Evolutionary conservation across 2,888 invertebrate species (phyloP).

Genomic region (Eupithecia dodoneata): DNA sequence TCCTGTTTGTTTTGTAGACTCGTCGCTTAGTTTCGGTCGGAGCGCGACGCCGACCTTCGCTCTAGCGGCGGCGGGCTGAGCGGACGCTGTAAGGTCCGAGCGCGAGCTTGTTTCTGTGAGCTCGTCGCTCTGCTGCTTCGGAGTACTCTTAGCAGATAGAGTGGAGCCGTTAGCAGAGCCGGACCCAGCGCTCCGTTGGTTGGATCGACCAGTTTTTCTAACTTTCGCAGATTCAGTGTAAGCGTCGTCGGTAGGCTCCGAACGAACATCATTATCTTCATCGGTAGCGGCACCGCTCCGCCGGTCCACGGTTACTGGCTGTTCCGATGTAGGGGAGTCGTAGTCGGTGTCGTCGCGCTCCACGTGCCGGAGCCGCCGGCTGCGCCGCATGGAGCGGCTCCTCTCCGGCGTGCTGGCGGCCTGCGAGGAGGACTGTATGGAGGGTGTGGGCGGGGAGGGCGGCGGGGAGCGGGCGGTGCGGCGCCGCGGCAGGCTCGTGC

Average conservation of each 20-base stretch:
- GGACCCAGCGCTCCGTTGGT: not conserved
- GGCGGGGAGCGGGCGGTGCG: conserved; percentile 37
- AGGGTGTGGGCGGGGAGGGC: conserved; percentile 32
- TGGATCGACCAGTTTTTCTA: not conserved
- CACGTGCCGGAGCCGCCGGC: not conserved
- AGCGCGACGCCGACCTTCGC: not conserved
- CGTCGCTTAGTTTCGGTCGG: not conserved
- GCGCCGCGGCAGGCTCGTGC: conserved; percentile 10
- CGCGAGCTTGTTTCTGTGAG: not conserved
- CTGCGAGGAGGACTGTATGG: conserved; percentile 4
- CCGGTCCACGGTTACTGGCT: not conserved
- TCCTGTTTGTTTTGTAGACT: not conserved
- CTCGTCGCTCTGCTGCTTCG: not conserved
- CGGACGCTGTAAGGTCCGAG: not conserved
- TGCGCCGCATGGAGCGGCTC: conserved; percentile 17
- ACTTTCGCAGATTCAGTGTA: not conserved
- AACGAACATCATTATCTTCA: not conserved
- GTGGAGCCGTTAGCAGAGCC: not conserved
- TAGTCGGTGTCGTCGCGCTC: not conserved
- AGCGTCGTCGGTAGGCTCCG: not conserved
- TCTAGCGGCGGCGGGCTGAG: not conserved
- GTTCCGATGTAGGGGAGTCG: not conserved
- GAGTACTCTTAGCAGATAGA: not conserved
- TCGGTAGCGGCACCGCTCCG: not conserved
- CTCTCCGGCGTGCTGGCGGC: not conserved